A percentile compares a stretch with the other conserved stretches of the same genome.
phyloP scores from a whole-genome alignment of 2,888 invertebrate species.

The Philonicus albiceps region DNA sequence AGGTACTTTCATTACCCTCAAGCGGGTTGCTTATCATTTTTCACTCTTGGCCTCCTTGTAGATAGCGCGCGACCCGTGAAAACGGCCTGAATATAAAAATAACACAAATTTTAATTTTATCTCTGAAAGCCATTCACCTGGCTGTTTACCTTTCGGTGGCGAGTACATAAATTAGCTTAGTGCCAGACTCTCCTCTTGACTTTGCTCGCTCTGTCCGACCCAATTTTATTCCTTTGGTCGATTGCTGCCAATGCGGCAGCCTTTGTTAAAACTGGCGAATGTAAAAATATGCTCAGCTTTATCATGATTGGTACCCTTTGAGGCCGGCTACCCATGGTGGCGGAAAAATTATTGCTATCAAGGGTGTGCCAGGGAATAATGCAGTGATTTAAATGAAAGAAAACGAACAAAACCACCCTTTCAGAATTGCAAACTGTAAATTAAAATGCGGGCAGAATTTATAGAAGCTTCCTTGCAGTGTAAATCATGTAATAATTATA shows the following conservation, averaged over 20 bases:
- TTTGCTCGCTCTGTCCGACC: not conserved
- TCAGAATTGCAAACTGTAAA: not conserved
- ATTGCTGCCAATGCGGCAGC: constrained; percentile 23
- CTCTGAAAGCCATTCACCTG: constrained; percentile 35
- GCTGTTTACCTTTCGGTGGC: constrained; percentile 37
- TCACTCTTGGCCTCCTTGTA: not conserved
- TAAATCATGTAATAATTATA: not conserved
- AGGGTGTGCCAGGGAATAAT: constrained; percentile 7
- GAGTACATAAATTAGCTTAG: constrained; percentile 40
- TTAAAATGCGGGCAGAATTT: not conserved
- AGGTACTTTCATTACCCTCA: not conserved
- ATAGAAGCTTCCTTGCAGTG: not conserved
- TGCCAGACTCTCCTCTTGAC: constrained; percentile 13
- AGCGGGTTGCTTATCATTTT: constrained; percentile 9
- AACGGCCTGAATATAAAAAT: constrained; percentile 19
- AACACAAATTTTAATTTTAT: constrained; percentile 42
- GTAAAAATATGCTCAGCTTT: constrained; percentile 40
- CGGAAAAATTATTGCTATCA: constrained; percentile 19
- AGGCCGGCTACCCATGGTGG: not conserved
- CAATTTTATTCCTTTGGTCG: constrained; percentile 10
- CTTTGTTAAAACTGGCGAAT: constrained; percentile 28
- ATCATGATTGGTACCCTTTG: constrained; percentile 41
- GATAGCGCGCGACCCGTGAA: not conserved
- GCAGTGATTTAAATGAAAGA: not conserved
- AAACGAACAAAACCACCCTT: not conserved